Base-by-base conservation (phyloP, 1,140 invertebrate species). In the Papilio xuthus region DNA sequence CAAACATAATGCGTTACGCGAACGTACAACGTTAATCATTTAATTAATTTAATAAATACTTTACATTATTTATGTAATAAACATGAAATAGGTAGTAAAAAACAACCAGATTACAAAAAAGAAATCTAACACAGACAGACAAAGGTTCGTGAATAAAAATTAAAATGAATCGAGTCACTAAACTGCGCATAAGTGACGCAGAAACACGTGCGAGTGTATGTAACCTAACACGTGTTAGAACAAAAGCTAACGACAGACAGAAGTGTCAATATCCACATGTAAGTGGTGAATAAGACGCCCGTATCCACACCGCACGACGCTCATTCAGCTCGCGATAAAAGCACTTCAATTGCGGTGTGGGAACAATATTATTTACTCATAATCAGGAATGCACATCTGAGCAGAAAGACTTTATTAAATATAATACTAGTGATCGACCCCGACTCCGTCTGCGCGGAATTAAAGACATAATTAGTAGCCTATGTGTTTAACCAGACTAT, bases 241-340 rank as follows among this genome's bases (percentile, higher is more conserved):
- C 92, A 92, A 93, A 88, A 87, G 88, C 81, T 85, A 85, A 85
- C 86, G 87, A 87, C 88, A 88, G 86, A 83, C 85, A 86, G 85
- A 87, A 93, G 92, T 93, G 92, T 93, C 90, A 92, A 93, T 92
- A 92, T 93, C 92, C 90, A 89, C 78, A 82, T 86, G 87, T 86
- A 80, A 85, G 85, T 84, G 81, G 82, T 78, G 84, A 80, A 93
- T 85, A 93, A 92, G 90, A 91, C 85, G 91, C 92, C 92, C 92
- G 86, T 92, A 93, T 93, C 85, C 86, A 81, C 83, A 80, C 79
- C 83, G 83, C 86, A 86, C 83, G 87, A 87, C 89, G 88, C 88
- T 89, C 87, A 88, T 91, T 90, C 89, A 88, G 74, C 80, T n/a
- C 79, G 70, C 78, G 80, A 91, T 88, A 90, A 92, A 90, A 83